phyloP scores from a whole-genome alignment of 2,113 vertebrate species.

The Chionomys nivalis region DNA sequence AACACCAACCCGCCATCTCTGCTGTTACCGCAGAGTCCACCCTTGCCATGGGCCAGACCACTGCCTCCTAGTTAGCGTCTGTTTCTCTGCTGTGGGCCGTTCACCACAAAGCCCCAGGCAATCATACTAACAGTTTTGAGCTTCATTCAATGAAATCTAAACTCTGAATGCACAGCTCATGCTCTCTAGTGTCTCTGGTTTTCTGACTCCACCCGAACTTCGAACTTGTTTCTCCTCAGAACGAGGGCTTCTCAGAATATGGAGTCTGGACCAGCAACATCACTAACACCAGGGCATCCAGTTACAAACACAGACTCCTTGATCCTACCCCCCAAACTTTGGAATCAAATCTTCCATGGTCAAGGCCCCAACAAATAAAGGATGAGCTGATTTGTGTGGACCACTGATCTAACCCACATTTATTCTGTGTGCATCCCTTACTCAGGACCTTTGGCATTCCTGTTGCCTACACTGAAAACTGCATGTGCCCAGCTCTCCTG shows the following conservation, averaged over 20 bases:
- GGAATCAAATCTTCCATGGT: background rate
- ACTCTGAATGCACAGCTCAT: background rate
- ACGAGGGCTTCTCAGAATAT: background rate
- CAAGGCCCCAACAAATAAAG: accelerated
- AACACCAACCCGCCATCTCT: background rate
- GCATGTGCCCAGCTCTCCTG: background rate
- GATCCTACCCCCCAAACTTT: background rate
- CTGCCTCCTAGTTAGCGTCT: background rate
- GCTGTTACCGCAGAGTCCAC: background rate
- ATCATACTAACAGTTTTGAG: background rate
- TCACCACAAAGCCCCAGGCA: background rate
- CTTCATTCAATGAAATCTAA: background rate
- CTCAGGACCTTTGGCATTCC: background rate
- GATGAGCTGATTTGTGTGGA: too few species aligned
- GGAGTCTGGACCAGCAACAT: background rate
- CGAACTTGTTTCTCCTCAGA: background rate
- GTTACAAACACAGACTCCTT: background rate
- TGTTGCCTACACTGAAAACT: background rate
- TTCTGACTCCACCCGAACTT: background rate
- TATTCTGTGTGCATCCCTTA: background rate
- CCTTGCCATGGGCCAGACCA: accelerated
- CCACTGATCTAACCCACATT: background rate
- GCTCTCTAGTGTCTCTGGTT: background rate
- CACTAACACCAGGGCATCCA: background rate
- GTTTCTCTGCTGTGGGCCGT: background rate